Evolutionary conservation across 1,140 invertebrate genomes (phyloP).

Genomic region (Drosophila micromelanica): DNA sequence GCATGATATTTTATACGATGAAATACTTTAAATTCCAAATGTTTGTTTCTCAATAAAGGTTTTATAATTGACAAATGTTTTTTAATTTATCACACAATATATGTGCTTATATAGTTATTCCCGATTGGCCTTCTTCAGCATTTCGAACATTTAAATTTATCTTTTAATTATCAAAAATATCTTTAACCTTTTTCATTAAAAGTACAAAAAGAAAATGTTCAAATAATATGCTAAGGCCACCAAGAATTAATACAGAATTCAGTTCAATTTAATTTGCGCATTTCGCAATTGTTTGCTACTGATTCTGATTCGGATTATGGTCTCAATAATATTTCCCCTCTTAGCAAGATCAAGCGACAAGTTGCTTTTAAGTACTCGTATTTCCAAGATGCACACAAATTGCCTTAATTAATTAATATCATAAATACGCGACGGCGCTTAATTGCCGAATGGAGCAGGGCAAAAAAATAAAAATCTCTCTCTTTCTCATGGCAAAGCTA

Average conservation of each 20-base stretch:
- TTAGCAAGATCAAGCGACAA: neutral
- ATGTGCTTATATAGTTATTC: too few relatives aligned
- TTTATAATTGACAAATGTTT: too few relatives aligned
- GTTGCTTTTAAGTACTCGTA: constrained; percentile 24
- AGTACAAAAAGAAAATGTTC: too few relatives aligned
- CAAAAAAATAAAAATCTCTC: constrained; percentile 43
- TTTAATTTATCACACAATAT: too few relatives aligned
- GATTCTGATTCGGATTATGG: constrained; percentile 1
- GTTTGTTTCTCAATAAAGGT: too few relatives aligned
- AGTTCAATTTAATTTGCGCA: neutral
- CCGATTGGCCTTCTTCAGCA: too few relatives aligned
- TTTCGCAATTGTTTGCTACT: neutral
- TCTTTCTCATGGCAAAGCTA: constrained; percentile 71
- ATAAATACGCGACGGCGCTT: constrained; percentile 77
- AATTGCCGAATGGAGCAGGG: constrained; percentile 55
- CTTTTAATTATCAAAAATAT: too few relatives aligned
- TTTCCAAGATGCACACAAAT: constrained; percentile 68
- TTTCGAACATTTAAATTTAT: too few relatives aligned
- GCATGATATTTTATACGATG: too few relatives aligned
- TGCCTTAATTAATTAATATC: constrained; percentile 81
- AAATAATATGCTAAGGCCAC: neutral
- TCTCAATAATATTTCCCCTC: neutral
- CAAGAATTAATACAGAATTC: neutral
- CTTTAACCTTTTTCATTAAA: too few relatives aligned
- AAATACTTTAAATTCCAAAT: too few relatives aligned